A percentile compares a stretch with the other conserved stretches of the same genome.
Conservation (phyloP, 2,797 vertebrate species). For the Todus mexicanus region DNA sequence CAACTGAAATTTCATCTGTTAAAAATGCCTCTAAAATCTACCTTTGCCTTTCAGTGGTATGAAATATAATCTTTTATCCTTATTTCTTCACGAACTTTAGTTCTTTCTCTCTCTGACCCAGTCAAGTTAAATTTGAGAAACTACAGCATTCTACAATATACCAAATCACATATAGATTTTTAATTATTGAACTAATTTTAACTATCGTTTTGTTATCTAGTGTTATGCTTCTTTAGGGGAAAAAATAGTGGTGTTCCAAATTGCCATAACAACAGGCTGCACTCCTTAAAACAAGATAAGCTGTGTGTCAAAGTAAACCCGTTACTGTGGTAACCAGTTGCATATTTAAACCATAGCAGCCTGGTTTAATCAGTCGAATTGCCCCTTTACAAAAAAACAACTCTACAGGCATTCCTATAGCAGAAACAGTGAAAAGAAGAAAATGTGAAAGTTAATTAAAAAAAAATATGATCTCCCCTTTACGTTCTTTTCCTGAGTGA, state of each 20-base stretch:
- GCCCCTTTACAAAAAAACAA: conserved; percentile 49
- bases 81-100: background rate
- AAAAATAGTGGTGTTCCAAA: conserved; percentile 52
- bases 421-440: background rate
- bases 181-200: background rate
- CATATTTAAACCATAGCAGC: conserved; percentile 72
- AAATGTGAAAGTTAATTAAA: background rate
- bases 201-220: background rate
- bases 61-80: background rate
- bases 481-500: background rate
- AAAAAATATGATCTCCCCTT: background rate
- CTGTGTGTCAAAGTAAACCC: conserved; percentile 72
- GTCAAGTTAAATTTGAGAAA: background rate
- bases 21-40: background rate
- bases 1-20: background rate
- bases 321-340: conserved; percentile 74
- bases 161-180: background rate
- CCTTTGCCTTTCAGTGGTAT: background rate
- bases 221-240: background rate
- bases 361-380: conserved; percentile 74
- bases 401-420: background rate
- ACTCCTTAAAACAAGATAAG: conserved; percentile 71
- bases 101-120: background rate
- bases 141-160: background rate
- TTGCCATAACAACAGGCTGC: conserved; percentile 76